Conservation (phyloP, 2,888 invertebrate genomes). For the Eulithis testata region DNA sequence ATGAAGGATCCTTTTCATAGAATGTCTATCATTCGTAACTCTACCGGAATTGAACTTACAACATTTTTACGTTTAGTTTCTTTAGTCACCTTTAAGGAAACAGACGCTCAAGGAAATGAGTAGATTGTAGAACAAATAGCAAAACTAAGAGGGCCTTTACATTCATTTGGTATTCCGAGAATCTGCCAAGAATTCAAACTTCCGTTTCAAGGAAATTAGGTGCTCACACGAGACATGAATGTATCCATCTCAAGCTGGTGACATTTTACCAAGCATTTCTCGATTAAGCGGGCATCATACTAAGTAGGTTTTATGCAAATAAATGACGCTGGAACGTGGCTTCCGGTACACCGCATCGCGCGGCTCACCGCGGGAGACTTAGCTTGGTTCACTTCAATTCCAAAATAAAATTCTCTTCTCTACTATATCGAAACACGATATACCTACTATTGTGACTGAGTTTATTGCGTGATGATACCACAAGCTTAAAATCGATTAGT, state of each 20-base stretch:
- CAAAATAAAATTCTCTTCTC: background rate
- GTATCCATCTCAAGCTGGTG: constrained; percentile 35
- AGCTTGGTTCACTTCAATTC: constrained; percentile 2
- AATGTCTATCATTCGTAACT: background rate
- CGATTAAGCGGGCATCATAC: constrained; percentile 15
- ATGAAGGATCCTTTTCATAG: constrained; percentile 6
- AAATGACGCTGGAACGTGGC: constrained; percentile 11
- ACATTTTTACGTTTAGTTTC: too few relatives aligned
- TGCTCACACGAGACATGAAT: constrained; percentile 40
- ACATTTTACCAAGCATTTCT: constrained; percentile 29
- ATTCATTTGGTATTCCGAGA: constrained; percentile 34
- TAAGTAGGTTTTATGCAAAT: constrained; percentile 22
- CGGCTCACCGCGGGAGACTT: background rate
- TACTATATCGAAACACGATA: background rate
- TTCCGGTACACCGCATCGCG: constrained; percentile 2
- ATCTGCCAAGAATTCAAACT: constrained; percentile 41
- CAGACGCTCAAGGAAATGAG: constrained; percentile 19
- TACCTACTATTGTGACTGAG: too few relatives aligned
- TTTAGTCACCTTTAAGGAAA: background rate
- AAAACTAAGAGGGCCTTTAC: constrained; percentile 20
- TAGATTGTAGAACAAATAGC: constrained; percentile 22
- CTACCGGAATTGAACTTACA: background rate
- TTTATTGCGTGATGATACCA: too few relatives aligned
- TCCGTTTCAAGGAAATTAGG: constrained; percentile 45
- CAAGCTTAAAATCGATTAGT: too few relatives aligned